Evolutionary conservation across 1,140 invertebrate genomes (phyloP).

Genomic region (Metopolophium dirhodum): DNA sequence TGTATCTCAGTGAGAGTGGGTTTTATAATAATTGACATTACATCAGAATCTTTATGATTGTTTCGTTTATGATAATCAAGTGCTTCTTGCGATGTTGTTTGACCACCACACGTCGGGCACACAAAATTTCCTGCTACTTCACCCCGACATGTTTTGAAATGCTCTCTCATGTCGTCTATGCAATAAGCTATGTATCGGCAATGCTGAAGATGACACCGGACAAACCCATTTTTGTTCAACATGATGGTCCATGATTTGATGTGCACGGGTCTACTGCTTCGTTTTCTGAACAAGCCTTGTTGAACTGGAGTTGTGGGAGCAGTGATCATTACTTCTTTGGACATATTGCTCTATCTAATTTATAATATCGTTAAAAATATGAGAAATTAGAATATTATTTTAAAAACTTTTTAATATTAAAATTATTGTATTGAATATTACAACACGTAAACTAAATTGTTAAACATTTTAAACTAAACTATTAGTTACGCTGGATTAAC

Average conservation of each 20-base stretch:
- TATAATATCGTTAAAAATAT: background rate
- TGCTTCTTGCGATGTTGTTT: slow-evolving; percentile 46
- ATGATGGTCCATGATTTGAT: slow-evolving; percentile 60
- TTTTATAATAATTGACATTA: slow-evolving; percentile 49
- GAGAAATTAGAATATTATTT: background rate
- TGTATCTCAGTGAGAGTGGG: slow-evolving; percentile 39
- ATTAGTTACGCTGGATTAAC: background rate
- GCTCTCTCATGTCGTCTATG: slow-evolving; percentile 60
- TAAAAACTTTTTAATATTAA: background rate
- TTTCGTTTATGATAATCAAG: slow-evolving; percentile 49
- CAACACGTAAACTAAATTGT: background rate
- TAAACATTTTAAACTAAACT: background rate
- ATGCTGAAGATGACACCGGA: slow-evolving; percentile 60
- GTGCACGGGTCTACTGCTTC: slow-evolving; percentile 59
- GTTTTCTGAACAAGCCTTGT: slow-evolving; percentile 53
- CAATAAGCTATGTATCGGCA: slow-evolving; percentile 60
- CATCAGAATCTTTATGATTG: slow-evolving; percentile 51
- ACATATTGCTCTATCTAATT: background rate
- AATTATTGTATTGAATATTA: background rate
- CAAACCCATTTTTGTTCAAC: slow-evolving; percentile 60
- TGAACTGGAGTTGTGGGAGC: slow-evolving; percentile 24
- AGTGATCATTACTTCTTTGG: slow-evolving; percentile 44
- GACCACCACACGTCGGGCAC: slow-evolving; percentile 38
- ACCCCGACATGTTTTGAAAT: slow-evolving; percentile 60
- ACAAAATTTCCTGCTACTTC: slow-evolving; percentile 58